Conservation (phyloP, 2,797 vertebrate species). For the Pseudocheirus occidentalis region DNA sequence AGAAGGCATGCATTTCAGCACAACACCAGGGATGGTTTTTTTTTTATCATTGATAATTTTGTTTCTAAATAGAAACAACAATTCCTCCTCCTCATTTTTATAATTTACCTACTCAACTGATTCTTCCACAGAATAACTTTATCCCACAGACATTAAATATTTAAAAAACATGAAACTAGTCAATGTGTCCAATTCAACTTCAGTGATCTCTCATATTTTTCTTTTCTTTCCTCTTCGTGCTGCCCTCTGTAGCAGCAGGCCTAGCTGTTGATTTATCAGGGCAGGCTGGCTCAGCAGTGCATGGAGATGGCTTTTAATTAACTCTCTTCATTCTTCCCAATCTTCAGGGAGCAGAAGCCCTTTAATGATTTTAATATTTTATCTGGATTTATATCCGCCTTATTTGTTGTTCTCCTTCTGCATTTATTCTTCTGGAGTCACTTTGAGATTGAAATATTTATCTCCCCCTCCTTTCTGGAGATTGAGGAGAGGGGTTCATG, state of each 20-base stretch:
- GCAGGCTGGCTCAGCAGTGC: conserved; percentile 84
- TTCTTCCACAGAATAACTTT: conserved; percentile 60
- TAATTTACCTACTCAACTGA: not conserved
- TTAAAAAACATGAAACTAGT: conserved; percentile 68
- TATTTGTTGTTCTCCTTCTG: conserved; percentile 83
- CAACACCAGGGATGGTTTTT: not conserved
- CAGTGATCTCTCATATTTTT: not conserved
- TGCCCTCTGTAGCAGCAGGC: conserved; percentile 79
- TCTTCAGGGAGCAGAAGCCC: conserved; percentile 86
- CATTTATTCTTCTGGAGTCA: conserved; percentile 73
- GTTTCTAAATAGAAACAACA: conserved; percentile 41
- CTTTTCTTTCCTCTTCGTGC: not conserved
- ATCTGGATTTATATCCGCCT: conserved; percentile 85
- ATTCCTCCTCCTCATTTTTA: not conserved
- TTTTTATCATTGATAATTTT: not conserved
- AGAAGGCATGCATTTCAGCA: not conserved
- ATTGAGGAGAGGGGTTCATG: conserved; percentile 49
- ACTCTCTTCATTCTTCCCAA: conserved; percentile 86
- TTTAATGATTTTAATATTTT: conserved; percentile 89
- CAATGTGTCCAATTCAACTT: conserved; percentile 38
- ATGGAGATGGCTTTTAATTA: conserved; percentile 88
- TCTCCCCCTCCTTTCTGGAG: conserved; percentile 51
- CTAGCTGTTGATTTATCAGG: conserved; percentile 86
- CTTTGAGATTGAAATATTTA: conserved; percentile 76
- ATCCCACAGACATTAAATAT: conserved; percentile 65